A percentile compares a stretch with the other conserved stretches of the same genome.
These are phyloP conservation scores for Amblyornis subalaris DNA, from an alignment of 2,113 vertebrate genomes.

Conservation along the genomic window DNA sequence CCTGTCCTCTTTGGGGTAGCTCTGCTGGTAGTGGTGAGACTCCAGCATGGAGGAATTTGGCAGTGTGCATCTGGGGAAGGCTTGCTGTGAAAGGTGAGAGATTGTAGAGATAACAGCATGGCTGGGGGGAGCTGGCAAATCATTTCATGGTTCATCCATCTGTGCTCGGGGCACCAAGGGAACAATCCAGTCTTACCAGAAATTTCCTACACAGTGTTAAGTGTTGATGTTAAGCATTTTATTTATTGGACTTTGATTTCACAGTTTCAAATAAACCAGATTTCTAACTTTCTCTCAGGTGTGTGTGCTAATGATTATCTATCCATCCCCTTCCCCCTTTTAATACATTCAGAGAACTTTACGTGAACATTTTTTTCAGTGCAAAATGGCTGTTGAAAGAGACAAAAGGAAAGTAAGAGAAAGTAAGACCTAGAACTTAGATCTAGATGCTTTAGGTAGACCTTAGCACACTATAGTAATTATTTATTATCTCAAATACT, in stretches of 20 bases:
- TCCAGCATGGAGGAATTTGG: not conserved
- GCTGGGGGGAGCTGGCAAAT: not conserved
- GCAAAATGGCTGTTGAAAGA: not conserved
- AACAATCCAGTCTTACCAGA: not conserved
- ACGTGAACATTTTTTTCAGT: not conserved
- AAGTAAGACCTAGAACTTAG: not conserved
- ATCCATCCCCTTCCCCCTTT: no score
- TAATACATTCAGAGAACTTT: not conserved
- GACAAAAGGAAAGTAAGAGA: not conserved
- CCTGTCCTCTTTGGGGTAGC: not conserved
- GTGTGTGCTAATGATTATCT: not conserved
- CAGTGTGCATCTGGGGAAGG: not conserved
- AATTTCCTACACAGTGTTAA: not conserved
- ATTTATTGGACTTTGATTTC: constrained; percentile 21
- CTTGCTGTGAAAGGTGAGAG: not conserved
- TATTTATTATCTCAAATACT: not conserved
- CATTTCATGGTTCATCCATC: not conserved
- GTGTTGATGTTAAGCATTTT: not conserved
- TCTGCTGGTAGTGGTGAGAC: not conserved
- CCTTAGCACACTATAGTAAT: not conserved
- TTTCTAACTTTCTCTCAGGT: not conserved
- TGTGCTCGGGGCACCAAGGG: not conserved
- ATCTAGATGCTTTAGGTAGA: not conserved
- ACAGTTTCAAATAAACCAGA: constrained; percentile 34
- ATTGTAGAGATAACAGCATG: not conserved